Evolutionary conservation across 37 sponge, comb jelly and placozoan genomes (phyloP).

Genomic region (Theonella swinhoei): DNA sequence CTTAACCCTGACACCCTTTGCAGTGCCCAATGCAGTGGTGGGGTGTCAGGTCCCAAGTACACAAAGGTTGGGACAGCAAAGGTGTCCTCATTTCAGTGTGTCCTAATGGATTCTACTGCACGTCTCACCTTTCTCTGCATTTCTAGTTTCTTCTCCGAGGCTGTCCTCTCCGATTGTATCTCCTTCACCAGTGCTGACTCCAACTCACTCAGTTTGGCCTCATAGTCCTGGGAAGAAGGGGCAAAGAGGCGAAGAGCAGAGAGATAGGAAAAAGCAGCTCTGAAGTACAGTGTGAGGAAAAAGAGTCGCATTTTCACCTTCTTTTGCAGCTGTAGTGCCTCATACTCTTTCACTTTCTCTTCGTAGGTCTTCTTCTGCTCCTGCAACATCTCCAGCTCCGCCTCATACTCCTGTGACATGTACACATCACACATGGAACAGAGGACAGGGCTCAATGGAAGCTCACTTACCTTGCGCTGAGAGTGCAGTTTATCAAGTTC

Average conservation of each 20-base stretch:
- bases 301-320: too few species aligned
- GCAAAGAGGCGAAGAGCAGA: too few species aligned
- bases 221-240: slow-evolving; percentile 66
- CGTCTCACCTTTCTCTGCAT: slow-evolving; percentile 64
- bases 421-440: not conserved
- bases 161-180: slow-evolving; percentile 44
- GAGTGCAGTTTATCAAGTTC: slow-evolving; percentile 33
- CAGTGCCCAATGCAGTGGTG: too few species aligned
- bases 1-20: too few species aligned
- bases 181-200: slow-evolving; percentile 53
- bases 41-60: too few species aligned
- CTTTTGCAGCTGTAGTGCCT: slow-evolving; percentile 36
- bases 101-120: too few species aligned
- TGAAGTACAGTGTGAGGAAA: not conserved
- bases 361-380: slow-evolving; percentile 29
- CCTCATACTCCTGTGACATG: slow-evolving; percentile 21
- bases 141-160: slow-evolving; percentile 57
- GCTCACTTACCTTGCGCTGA: slow-evolving; percentile 30
- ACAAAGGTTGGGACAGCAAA: too few species aligned
- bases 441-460: not conserved
- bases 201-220: slow-evolving; percentile 48
- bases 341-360: slow-evolving; percentile 25
- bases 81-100: too few species aligned
- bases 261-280: not conserved
- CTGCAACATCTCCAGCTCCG: slow-evolving; percentile 22